Conservation (phyloP, 2,113 vertebrate genomes). For the Psephotus haematonotus region DNA sequence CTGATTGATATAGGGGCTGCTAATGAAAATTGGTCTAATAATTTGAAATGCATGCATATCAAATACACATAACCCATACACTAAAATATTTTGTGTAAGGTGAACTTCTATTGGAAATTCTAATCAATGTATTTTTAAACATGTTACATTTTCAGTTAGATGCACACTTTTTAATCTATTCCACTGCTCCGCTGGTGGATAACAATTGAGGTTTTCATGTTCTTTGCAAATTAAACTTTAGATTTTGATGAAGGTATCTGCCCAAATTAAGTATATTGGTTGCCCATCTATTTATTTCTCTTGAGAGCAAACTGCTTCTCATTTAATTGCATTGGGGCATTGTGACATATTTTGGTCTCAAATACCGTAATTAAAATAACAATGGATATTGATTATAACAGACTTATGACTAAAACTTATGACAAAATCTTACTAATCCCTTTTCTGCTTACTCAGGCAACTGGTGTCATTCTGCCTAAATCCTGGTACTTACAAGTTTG, state of each 20-base stretch:
- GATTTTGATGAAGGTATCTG: not conserved
- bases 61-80: not conserved
- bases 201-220: not conserved
- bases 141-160: not conserved
- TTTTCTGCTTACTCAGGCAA: not conserved
- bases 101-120: not conserved
- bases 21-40: slow-evolving; percentile 54
- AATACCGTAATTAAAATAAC: not conserved
- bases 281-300: not conserved
- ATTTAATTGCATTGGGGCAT: not conserved
- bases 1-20: not conserved
- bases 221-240: not conserved
- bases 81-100: not conserved
- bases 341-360: not conserved
- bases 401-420: not conserved
- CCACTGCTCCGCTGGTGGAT: not conserved
- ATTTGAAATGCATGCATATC: slow-evolving; percentile 20
- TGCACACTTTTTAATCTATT: not conserved
- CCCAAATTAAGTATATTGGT: not conserved
- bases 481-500: not conserved
- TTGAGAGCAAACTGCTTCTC: not conserved
- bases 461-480: not conserved
- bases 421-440: not conserved
- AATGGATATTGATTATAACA: not conserved
- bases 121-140: not conserved